A percentile compares a stretch with the other conserved stretches of the same genome.
phyloP scores from a whole-genome alignment of 2,888 invertebrate genomes.

The Apodemia zela region DNA sequence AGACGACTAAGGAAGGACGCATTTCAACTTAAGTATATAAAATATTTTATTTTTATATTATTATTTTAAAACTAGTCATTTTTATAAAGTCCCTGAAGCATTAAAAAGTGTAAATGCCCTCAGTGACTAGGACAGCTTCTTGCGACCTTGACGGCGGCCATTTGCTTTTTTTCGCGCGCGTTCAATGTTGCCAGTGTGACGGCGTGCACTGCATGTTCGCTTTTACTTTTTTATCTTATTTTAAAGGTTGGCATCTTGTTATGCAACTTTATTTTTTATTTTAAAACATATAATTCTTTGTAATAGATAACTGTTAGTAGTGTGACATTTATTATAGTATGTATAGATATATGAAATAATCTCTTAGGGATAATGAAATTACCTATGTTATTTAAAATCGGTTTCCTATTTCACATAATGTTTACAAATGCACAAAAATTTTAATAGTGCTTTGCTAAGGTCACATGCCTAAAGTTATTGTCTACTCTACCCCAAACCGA shows the following conservation, averaged over 20 bases:
- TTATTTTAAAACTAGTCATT: slow-evolving; percentile 46
- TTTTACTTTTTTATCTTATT: slow-evolving; percentile 57
- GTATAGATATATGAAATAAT: no score
- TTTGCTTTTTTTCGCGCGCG: slow-evolving; percentile 72
- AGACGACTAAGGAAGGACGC: slow-evolving; percentile 26
- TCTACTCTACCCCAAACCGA: no score
- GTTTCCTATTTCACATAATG: no score
- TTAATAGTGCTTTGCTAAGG: no score
- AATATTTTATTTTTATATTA: slow-evolving; percentile 32
- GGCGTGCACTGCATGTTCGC: slow-evolving; percentile 57
- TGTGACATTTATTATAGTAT: no score
- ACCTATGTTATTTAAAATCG: no score
- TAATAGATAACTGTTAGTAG: background rate
- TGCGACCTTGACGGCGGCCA: slow-evolving; percentile 73
- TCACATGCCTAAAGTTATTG: no score
- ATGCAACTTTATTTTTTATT: slow-evolving; percentile 51
- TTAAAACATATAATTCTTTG: slow-evolving; percentile 10
- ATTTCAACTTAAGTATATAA: slow-evolving; percentile 32
- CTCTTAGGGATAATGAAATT: no score
- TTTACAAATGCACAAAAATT: no score
- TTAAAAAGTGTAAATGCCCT: slow-evolving; percentile 73
- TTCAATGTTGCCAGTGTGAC: slow-evolving; percentile 74
- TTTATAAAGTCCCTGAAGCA: slow-evolving; percentile 51
- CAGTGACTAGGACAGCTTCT: slow-evolving; percentile 77
- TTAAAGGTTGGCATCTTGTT: slow-evolving; percentile 54